These are phyloP conservation scores for Tetrax tetrax DNA, from an alignment of 2,113 vertebrate species.

Conservation along the genomic window DNA sequence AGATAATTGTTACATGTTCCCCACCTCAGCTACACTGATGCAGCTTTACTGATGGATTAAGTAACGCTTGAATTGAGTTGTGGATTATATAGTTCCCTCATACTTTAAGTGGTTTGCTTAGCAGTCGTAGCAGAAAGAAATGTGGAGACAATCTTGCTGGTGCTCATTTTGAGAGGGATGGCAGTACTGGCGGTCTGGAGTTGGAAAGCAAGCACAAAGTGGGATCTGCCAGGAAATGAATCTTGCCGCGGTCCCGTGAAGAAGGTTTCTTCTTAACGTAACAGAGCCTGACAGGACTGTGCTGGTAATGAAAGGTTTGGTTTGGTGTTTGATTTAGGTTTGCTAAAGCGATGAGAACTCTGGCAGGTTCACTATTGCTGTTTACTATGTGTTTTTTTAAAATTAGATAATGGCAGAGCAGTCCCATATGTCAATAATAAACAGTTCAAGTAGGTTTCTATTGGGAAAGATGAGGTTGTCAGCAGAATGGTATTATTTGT, in stretches of 20 bases:
- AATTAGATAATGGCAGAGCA: slow-evolving; percentile 27
- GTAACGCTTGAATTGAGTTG: neutral
- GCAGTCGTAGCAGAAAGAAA: neutral
- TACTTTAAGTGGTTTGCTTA: neutral
- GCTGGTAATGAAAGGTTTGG: neutral
- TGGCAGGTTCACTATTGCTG: neutral
- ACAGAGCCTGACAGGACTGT: neutral
- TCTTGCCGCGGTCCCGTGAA: neutral
- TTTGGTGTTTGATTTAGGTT: slow-evolving; percentile 20
- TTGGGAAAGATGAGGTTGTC: slow-evolving; percentile 33
- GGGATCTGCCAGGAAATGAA: neutral
- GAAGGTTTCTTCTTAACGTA: neutral
- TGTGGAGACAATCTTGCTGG: neutral
- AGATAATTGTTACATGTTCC: fast-evolving
- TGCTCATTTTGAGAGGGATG: neutral
- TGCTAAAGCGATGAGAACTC: neutral
- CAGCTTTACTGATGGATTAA: neutral
- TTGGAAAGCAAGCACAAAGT: neutral
- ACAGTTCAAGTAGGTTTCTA: slow-evolving; percentile 21
- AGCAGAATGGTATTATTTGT: slow-evolving; percentile 48
- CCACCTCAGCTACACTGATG: neutral
- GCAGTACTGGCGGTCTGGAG: neutral
- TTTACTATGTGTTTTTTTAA: slow-evolving; percentile 15
- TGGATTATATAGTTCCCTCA: neutral
- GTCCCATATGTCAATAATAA: slow-evolving; percentile 1